These are phyloP conservation scores for Charadrius vociferus DNA, from an alignment of 2,113 vertebrate species.

Conservation along the genomic window DNA sequence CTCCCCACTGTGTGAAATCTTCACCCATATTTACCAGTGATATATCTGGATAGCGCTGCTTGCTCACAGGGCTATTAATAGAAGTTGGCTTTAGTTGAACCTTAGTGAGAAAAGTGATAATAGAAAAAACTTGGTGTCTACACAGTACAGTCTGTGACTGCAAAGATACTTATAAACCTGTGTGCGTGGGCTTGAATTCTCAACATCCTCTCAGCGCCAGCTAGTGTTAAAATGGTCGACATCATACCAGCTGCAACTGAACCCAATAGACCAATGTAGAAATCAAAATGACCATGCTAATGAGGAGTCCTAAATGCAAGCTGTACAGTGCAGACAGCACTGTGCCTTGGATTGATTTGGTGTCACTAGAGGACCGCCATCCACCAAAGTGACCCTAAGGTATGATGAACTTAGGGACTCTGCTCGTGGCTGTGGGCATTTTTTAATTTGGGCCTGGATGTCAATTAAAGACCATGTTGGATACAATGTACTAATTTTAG, in stretches of 20 bases:
- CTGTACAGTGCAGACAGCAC: not conserved
- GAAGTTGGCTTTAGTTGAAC: not conserved
- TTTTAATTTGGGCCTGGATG: not conserved
- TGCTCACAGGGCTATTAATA: not conserved
- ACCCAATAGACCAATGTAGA: not conserved
- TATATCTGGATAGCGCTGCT: not conserved
- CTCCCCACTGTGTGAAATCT: not conserved
- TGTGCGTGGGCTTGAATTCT: not conserved
- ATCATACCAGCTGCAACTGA: not conserved
- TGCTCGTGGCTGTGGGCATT: accelerated
- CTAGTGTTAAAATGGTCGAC: not conserved
- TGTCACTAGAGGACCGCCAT: not conserved
- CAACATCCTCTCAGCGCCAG: not conserved
- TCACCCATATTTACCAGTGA: not conserved
- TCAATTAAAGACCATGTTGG: not conserved
- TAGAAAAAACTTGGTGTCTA: not conserved
- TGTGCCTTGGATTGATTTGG: not conserved
- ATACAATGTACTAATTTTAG: not conserved
- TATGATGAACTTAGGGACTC: not conserved
- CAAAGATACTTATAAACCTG: not conserved
- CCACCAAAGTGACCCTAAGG: not conserved
- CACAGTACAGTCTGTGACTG: not conserved
- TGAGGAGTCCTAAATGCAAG: not conserved
- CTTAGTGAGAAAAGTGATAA: not conserved
- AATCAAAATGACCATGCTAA: not conserved